Evolutionary conservation across 2,888 invertebrate species (phyloP).

Genomic region (Nasonia oneida): DNA sequence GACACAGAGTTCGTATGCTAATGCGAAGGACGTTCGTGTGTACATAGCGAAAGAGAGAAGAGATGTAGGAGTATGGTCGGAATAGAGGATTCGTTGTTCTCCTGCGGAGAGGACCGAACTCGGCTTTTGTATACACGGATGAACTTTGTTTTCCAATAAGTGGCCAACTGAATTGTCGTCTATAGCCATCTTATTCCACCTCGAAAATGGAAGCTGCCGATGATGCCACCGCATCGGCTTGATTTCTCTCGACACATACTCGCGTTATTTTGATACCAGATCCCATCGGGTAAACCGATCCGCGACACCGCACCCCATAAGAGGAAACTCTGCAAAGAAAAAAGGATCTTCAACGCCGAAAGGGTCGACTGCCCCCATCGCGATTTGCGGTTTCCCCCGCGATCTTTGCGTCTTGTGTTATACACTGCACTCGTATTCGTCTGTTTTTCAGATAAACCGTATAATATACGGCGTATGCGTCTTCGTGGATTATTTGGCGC

Average conservation of each 20-base stretch:
- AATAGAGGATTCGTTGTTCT: not conserved
- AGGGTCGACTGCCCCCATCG: not conserved
- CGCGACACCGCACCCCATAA: not conserved
- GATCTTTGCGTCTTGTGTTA: not conserved
- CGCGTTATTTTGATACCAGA: conserved; percentile 1
- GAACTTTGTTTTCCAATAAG: not conserved
- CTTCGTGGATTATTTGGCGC: not conserved
- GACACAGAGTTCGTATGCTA: conserved; percentile 46
- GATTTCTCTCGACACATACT: not conserved
- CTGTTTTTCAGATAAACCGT: no score
- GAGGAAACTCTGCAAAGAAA: not conserved
- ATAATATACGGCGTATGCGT: not conserved
- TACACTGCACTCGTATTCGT: no score
- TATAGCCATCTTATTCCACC: not conserved
- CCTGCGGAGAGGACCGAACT: not conserved
- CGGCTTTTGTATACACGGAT: not conserved
- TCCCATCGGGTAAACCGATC: not conserved
- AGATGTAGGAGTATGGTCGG: not conserved
- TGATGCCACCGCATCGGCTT: not conserved
- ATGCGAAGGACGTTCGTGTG: conserved; percentile 50
- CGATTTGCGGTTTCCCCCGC: not conserved
- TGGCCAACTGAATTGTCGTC: no score
- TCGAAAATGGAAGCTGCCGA: not conserved
- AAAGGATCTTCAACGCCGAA: no score
- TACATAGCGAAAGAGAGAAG: not conserved